Conservation (phyloP, 2,888 invertebrate genomes). For the Parochlus steinenii region DNA sequence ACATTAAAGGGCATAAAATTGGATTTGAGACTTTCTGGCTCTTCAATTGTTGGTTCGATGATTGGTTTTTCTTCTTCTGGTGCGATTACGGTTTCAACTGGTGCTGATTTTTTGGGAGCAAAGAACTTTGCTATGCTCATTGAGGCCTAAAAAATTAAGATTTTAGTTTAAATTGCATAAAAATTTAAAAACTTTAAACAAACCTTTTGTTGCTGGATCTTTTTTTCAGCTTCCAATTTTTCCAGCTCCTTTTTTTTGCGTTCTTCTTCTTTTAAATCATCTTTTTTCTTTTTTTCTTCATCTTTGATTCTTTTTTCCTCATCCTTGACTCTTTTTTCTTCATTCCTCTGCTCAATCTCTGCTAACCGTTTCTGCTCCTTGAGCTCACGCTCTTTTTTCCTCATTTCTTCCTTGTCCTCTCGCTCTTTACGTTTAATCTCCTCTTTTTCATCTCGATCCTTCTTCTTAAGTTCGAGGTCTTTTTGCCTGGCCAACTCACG, state of each 20-base stretch:
- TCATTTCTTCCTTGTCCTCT: slow-evolving; percentile 20
- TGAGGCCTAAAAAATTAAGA: too few relatives aligned
- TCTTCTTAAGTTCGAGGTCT: slow-evolving; percentile 33
- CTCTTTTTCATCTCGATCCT: slow-evolving; percentile 20
- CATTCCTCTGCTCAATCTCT: slow-evolving; percentile 24
- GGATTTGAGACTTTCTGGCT: slow-evolving; percentile 19
- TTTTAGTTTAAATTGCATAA: too few relatives aligned
- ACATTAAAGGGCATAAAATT: slow-evolving; percentile 53
- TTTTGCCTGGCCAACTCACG: slow-evolving; percentile 30
- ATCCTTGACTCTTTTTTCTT: slow-evolving; percentile 21
- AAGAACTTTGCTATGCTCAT: slow-evolving; percentile 74
- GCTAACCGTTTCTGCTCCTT: slow-evolving; percentile 23
- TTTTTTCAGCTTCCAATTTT: slow-evolving; percentile 57
- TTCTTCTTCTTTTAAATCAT: slow-evolving; percentile 26
- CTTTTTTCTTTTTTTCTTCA: slow-evolving; percentile 24
- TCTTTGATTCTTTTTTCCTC: slow-evolving; percentile 33
- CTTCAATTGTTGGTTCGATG: slow-evolving; percentile 23
- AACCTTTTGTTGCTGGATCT: slow-evolving; percentile 61
- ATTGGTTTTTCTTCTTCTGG: slow-evolving; percentile 22
- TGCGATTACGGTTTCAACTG: slow-evolving; percentile 5
- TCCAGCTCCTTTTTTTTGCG: slow-evolving; percentile 42
- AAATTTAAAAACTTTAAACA: too few relatives aligned
- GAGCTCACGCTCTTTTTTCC: slow-evolving; percentile 27
- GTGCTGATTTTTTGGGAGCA: slow-evolving; percentile 32
- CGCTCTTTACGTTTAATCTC: slow-evolving; percentile 16